Percentiles rank a stretch among this genome's conserved stretches.
These are phyloP conservation scores for Turritopsis rubra DNA, from an alignment of 30 jellyfish, hydroid and myxozoan genomes.

Conservation along the genomic window DNA sequence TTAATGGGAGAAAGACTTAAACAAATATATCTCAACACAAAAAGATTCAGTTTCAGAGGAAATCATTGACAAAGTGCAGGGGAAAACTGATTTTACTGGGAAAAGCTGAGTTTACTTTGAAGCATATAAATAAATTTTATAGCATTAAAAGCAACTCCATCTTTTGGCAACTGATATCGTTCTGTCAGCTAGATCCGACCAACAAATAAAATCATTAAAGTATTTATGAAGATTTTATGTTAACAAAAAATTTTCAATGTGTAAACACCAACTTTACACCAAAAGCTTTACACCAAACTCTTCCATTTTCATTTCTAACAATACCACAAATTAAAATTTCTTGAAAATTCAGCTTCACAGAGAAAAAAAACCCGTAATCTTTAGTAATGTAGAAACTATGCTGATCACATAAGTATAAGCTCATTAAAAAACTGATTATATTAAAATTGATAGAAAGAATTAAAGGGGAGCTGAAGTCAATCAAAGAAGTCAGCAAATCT, in stretches of 20 bases:
- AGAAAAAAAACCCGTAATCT: background rate
- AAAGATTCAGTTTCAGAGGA: too few species aligned
- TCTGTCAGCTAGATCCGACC: too few species aligned
- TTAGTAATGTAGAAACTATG: background rate
- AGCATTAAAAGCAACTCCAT: too few species aligned
- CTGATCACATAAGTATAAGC: background rate
- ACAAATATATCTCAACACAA: too few species aligned
- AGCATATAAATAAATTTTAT: too few species aligned
- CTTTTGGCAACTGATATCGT: too few species aligned
- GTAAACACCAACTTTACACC: background rate
- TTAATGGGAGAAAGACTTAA: too few species aligned
- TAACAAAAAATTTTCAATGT: background rate
- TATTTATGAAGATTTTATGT: too few species aligned
- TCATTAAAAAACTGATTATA: background rate
- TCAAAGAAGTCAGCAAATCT: background rate
- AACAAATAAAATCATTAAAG: too few species aligned
- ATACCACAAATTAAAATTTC: background rate
- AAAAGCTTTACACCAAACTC: background rate
- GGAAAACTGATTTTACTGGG: too few species aligned
- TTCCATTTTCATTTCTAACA: background rate
- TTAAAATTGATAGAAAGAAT: background rate
- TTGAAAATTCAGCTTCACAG: background rate
- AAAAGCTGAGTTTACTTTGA: too few species aligned
- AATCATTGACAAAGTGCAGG: too few species aligned
- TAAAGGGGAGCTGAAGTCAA: background rate